phyloP scores from a whole-genome alignment of 2,797 vertebrate genomes.

The Phaenicophaeus curvirostris region DNA sequence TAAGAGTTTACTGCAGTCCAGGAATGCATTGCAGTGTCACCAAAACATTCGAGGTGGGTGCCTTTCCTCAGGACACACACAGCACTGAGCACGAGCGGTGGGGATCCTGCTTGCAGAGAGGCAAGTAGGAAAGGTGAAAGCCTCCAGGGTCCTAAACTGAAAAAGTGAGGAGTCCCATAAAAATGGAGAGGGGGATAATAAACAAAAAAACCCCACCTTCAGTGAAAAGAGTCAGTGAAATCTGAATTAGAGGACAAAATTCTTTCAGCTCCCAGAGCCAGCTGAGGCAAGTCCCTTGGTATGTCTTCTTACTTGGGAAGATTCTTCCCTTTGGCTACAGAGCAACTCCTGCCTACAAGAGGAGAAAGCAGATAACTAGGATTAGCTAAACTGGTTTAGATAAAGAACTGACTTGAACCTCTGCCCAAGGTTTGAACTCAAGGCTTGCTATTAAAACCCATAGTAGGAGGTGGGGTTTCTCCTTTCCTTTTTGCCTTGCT shows the following conservation, averaged over 20 bases:
- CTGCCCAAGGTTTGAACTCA: slow-evolving; percentile 57
- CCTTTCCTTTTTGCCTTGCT: neutral
- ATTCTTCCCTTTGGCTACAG: slow-evolving; percentile 55
- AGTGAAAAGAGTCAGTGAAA: neutral
- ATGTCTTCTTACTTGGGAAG: slow-evolving; percentile 50
- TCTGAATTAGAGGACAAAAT: slow-evolving; percentile 13
- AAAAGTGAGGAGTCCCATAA: neutral
- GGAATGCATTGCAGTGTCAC: neutral
- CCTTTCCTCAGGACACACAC: neutral
- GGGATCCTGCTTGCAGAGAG: neutral
- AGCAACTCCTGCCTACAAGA: neutral
- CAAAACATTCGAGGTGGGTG: neutral
- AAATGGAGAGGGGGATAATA: neutral
- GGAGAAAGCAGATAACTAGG: slow-evolving; percentile 45
- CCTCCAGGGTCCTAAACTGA: neutral
- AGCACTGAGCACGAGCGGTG: neutral
- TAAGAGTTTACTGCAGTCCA: neutral
- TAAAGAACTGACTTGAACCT: slow-evolving; percentile 51
- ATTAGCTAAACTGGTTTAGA: slow-evolving; percentile 37
- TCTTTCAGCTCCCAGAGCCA: slow-evolving; percentile 41
- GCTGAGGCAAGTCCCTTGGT: slow-evolving; percentile 56
- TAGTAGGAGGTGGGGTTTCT: neutral
- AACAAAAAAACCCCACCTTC: neutral
- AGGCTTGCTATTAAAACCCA: neutral
- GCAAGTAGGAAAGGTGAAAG: neutral